Conservation (phyloP, 2,888 invertebrate genomes). For the Plagiodera versicolora region DNA sequence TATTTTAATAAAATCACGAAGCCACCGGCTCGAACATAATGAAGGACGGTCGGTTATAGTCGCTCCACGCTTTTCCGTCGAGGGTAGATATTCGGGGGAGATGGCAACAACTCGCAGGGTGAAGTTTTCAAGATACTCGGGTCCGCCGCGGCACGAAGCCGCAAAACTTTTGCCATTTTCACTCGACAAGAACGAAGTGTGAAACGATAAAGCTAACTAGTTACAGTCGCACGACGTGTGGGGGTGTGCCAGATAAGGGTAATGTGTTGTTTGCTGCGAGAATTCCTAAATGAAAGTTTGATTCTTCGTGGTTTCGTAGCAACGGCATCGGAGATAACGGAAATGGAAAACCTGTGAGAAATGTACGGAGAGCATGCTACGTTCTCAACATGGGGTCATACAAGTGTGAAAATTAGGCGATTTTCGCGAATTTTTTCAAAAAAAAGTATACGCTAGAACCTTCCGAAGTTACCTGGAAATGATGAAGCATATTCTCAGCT, state of each 20-base stretch:
- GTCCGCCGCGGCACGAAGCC: conserved; percentile 20
- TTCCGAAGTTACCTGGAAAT: too few relatives aligned
- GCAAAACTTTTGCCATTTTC: conserved; percentile 52
- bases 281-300: conserved; percentile 2
- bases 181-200: conserved; percentile 51
- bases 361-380: too few relatives aligned
- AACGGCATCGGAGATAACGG: neutral
- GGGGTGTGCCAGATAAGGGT: conserved; percentile 11
- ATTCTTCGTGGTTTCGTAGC: neutral
- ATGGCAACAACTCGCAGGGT: conserved; percentile 17
- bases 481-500: too few relatives aligned
- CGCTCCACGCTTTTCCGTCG: conserved; percentile 13
- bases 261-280: conserved; percentile 12
- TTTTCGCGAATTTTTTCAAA: too few relatives aligned
- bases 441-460: too few relatives aligned
- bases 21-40: conserved; percentile 31
- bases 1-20: conserved; percentile 38
- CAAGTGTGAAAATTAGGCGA: too few relatives aligned
- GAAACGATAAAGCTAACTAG: conserved; percentile 52
- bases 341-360: too few relatives aligned
- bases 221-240: conserved; percentile 33
- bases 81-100: conserved; percentile 20
- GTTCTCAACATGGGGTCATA: too few relatives aligned
- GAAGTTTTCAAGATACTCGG: conserved; percentile 30
- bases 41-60: conserved; percentile 27